phyloP scores from a whole-genome alignment of 1,140 invertebrate species.

The Calephelis nemesis region DNA sequence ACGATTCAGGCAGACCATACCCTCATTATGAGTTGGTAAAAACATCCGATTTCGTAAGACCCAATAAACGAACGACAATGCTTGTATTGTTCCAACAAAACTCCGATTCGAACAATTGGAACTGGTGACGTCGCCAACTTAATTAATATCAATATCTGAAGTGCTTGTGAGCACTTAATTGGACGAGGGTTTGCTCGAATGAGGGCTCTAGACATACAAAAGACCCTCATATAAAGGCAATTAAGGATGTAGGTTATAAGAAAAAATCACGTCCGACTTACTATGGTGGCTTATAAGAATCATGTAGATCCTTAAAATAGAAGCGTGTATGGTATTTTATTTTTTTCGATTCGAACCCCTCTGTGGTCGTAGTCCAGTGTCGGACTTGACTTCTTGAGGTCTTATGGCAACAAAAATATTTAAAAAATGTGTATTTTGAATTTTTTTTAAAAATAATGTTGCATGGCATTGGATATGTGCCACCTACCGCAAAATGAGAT shows the following conservation, averaged over 20 bases:
- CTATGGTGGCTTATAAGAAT: too few species aligned
- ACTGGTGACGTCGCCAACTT: background rate
- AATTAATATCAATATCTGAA: conserved; percentile 16
- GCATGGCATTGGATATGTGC: too few species aligned
- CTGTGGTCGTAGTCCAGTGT: too few species aligned
- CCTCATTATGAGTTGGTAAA: conserved; percentile 9
- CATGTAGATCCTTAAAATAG: too few species aligned
- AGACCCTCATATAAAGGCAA: background rate
- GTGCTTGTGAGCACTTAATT: conserved; percentile 2
- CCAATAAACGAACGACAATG: conserved; percentile 4
- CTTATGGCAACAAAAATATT: too few species aligned
- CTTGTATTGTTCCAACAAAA: conserved; percentile 8
- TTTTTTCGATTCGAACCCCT: too few species aligned
- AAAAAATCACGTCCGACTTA: background rate
- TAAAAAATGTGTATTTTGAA: too few species aligned
- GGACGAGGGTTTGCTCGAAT: background rate
- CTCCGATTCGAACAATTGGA: conserved; percentile 11
- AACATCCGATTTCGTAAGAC: conserved; percentile 7
- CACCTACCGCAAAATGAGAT: too few species aligned
- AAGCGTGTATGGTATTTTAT: too few species aligned
- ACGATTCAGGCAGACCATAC: background rate
- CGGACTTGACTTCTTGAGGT: too few species aligned
- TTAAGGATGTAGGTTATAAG: background rate
- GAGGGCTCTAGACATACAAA: background rate
- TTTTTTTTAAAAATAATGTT: too few species aligned